Base-by-base conservation (phyloP, 2,888 invertebrate species). In the Protophormia terraenovae region DNA sequence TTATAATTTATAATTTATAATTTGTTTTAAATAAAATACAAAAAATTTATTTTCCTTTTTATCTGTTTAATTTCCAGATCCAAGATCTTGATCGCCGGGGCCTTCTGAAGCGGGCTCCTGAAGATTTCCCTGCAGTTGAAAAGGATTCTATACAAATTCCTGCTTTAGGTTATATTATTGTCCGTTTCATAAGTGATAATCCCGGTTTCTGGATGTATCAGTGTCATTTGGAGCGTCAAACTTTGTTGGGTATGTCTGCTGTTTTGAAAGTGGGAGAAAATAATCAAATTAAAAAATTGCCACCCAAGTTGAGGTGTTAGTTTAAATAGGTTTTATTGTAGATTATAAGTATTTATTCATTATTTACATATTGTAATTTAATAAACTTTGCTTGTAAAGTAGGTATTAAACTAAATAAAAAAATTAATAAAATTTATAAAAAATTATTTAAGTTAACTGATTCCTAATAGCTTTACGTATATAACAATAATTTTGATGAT, bases 171-270 rank as follows among this genome's bases (percentile, higher is more conserved):
- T 92, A 91, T 38, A 89, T 91, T 2, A 92, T 92, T 5, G 16
- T 92, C 2, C 91, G 91, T 16, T 92, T 92, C 35, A 83, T 91
- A 1, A 90, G 91, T 2, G 88, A 90, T 16, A 92, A 92, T 89
- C 92, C 92, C 0, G 91, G 91, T 3, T 92, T 89, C 62, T 92
- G 91, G 91, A 85, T 90, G 71, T 91, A 89, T 47, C 91, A 92
- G 27, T 91, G 92, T 24, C 91, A 91, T 72, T 88, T 91, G 22
- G 92, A 92, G 41, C 76, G 88, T 1, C 91, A 91, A 58, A 87
- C 91, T 0, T 69, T 89, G 0, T 87, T 88, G 29, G 91, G 92
- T 16, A 92, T 92, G 91, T 75, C 87, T 14, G 92, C 91, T 1
- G 89, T 92, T 1, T 79, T 92, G 3, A 90, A 91, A 85, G 80